These are phyloP conservation scores for Copidosoma aretas DNA, from an alignment of 2,888 invertebrate species.

Conservation along the genomic window DNA sequence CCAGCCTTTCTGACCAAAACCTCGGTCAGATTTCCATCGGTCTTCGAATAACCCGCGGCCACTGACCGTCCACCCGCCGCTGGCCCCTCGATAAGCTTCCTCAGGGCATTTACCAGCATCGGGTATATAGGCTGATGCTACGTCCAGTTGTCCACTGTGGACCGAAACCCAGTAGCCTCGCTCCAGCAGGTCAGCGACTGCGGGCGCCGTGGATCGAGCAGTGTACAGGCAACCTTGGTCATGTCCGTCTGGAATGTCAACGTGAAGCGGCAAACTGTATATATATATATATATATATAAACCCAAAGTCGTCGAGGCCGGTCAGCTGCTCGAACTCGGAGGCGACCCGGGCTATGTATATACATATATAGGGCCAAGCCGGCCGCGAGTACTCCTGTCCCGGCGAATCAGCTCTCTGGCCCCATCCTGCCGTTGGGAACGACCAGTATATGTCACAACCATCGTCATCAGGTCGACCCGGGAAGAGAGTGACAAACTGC, in stretches of 20 bases:
- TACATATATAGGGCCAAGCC: slow-evolving; percentile 75
- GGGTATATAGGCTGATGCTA: slow-evolving; percentile 90
- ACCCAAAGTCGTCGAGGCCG: slow-evolving; percentile 78
- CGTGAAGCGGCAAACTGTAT: too few species aligned
- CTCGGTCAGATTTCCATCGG: slow-evolving; percentile 59
- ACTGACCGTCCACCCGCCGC: slow-evolving; percentile 60
- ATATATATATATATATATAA: too few species aligned
- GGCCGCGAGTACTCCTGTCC: slow-evolving; percentile 69
- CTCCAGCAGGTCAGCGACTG: slow-evolving; percentile 72
- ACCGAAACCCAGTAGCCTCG: slow-evolving; percentile 74
- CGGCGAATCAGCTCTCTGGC: slow-evolving; percentile 68
- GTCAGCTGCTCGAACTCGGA: slow-evolving; percentile 77
- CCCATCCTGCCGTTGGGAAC: slow-evolving; percentile 69
- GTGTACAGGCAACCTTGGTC: slow-evolving; percentile 76
- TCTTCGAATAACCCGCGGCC: slow-evolving; percentile 63
- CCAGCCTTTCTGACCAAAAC: slow-evolving; percentile 63
- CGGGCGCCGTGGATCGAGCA: slow-evolving; percentile 80
- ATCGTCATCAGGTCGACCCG: too few species aligned
- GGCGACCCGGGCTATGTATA: slow-evolving; percentile 61
- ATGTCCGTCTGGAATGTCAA: slow-evolving; percentile 77
- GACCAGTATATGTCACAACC: too few species aligned
- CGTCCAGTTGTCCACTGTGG: slow-evolving; percentile 90
- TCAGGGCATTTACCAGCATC: slow-evolving; percentile 78
- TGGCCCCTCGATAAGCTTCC: slow-evolving; percentile 58
- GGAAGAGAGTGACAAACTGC: slow-evolving; percentile 86